Conservation (phyloP, 2,113 vertebrate species). For the Neofelis nebulosa region DNA sequence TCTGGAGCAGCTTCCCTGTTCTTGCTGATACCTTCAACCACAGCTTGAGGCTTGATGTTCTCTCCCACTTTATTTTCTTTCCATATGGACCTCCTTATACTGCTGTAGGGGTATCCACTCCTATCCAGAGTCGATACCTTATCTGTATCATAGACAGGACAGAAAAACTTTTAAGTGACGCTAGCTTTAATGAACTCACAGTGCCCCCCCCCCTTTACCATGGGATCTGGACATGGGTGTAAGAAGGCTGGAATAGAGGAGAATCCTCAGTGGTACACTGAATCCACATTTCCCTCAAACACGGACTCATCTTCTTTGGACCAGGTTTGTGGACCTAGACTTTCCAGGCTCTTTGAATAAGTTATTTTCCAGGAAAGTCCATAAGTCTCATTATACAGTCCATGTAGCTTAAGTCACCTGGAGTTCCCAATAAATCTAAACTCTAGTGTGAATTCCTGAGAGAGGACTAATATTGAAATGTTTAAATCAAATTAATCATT, state of each 20-base stretch:
- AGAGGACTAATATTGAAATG: not conserved
- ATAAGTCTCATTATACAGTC: not conserved
- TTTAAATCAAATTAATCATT: not conserved
- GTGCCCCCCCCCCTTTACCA: not conserved
- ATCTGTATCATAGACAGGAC: not conserved
- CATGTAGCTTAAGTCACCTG: not conserved
- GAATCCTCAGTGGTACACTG: not conserved
- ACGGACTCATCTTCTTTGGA: not conserved
- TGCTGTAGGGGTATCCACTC: too few species aligned
- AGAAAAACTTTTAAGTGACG: not conserved
- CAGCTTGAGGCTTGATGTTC: not conserved
- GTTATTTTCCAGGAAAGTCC: not conserved
- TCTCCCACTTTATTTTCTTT: not conserved
- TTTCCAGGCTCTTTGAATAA: not conserved
- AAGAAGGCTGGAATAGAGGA: not conserved
- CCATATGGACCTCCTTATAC: not conserved
- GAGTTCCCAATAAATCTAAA: not conserved
- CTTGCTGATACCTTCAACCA: not conserved
- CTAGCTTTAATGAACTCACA: not conserved
- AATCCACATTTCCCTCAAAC: not conserved
- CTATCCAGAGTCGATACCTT: not conserved
- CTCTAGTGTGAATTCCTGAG: not conserved
- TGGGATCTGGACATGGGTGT: not conserved
- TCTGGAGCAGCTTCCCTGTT: too few species aligned
- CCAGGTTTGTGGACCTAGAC: not conserved